Base-by-base conservation (phyloP, 2,113 vertebrate genomes). In the Lutjanus erythropterus region DNA sequence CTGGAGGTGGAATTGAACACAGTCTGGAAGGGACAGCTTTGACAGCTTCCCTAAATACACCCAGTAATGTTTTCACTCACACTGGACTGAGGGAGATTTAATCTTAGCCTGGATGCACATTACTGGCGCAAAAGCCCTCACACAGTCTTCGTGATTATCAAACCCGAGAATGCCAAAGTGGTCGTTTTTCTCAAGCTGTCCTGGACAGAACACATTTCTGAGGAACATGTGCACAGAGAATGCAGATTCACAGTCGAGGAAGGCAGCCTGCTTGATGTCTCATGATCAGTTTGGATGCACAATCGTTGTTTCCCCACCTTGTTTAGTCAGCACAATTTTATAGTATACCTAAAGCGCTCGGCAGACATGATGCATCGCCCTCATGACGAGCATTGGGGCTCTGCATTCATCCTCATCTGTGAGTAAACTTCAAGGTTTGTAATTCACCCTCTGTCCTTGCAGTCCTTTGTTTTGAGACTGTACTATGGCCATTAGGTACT, bases 1-100 rank as follows among this genome's bases (percentile, higher is more conserved):
- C 77, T 83, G 72, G 65, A 90, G 81, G 78, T 93, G 91, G 87
- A 93, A 92, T 87, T 91, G 88, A 92, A 92, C 91, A 87, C 50
- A 62, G 84, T 89, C 83, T 91, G 33, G 81, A 87, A 89, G 87
- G 84, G 89, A 88, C 73, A 77, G 78, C 88, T 89, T 86, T 93
- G 92, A 93, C 88, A 91, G 90, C 83, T 80, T 80, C 71, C 80
- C 81, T 90, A 92, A 93, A 92, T 90, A 93, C 39, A 33, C 70
- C 78, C 85, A 59, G 83, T 91, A 88, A 91, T 86, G 79, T 91
- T 88, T 89, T 89, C 81, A 77, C 80, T 78, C 86, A 85, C 41
- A 56, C 55, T 78, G 80, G 83, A 82, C 83, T 72, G 79, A 65
- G 71, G 67, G 56, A 72, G 74, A 85, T 88, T 58, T 89, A 90